phyloP scores from a whole-genome alignment of 35 echinoderm and acorn worm species.

The Ophioderma brevispina region DNA sequence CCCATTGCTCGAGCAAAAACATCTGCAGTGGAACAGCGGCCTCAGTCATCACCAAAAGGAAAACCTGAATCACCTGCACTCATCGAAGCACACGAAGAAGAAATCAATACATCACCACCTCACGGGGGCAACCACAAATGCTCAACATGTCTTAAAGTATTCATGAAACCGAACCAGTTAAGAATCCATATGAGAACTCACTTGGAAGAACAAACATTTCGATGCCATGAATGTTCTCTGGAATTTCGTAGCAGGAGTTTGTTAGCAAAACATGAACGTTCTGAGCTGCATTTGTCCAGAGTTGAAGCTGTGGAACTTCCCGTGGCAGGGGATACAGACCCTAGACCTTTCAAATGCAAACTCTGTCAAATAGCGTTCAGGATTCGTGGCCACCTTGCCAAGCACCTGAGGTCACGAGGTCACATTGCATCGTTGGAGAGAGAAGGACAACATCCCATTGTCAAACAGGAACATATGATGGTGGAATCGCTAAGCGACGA shows the following conservation, averaged over 20 bases:
- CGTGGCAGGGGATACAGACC: slow-evolving; percentile 67
- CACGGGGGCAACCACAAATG: slow-evolving; percentile 77
- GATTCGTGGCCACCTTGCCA: slow-evolving; percentile 96
- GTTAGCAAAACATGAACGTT: slow-evolving; percentile 93
- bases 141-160: slow-evolving; percentile 73
- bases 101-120: slow-evolving; percentile 21
- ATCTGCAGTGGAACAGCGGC: slow-evolving; percentile 1
- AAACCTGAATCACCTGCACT: slow-evolving; percentile 8
- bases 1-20: slow-evolving; percentile 29
- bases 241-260: slow-evolving; percentile 73
- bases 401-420: slow-evolving; percentile 87
- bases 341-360: slow-evolving; percentile 97
- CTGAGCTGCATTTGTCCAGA: slow-evolving; percentile 81
- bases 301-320: slow-evolving; percentile 95
- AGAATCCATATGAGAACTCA: slow-evolving; percentile 89
- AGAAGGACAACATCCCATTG: slow-evolving; percentile 65
- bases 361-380: slow-evolving; percentile 95
- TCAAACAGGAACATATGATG: slow-evolving; percentile 51
- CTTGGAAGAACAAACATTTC: slow-evolving; percentile 65
- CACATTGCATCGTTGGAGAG: slow-evolving; percentile 90
- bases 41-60: not conserved
- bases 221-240: slow-evolving; percentile 81
- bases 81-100: not conserved
- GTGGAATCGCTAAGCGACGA: slow-evolving; percentile 25
- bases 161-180: slow-evolving; percentile 94